phyloP scores from a whole-genome alignment of 2,888 invertebrate species.

The Hipparchia semele region DNA sequence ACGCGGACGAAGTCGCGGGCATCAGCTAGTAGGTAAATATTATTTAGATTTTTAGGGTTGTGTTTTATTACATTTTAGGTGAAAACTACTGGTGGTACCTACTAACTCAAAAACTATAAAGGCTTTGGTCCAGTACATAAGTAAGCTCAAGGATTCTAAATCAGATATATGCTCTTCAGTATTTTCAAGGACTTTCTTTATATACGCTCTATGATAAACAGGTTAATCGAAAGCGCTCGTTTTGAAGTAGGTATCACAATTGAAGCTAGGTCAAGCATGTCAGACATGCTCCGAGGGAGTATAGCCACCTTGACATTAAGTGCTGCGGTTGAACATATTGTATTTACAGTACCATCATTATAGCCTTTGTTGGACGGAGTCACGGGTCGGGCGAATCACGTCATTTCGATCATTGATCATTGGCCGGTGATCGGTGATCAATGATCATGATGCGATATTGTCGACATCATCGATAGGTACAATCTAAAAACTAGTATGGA shows the following conservation, averaged over 20 bases:
- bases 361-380: constrained; percentile 38
- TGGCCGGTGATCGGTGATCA: neutral
- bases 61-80: too few species aligned
- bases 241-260: constrained; percentile 23
- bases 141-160: too few species aligned
- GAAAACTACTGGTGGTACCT: too few species aligned
- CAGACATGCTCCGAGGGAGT: constrained; percentile 20
- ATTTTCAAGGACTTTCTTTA: too few species aligned
- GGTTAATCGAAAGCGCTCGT: neutral
- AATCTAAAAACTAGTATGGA: neutral
- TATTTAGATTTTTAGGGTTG: too few species aligned
- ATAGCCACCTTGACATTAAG: constrained; percentile 46
- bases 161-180: too few species aligned
- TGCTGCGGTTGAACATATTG: constrained; percentile 40
- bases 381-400: constrained; percentile 23
- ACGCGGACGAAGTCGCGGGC: too few species aligned
- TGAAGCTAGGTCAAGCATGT: constrained; percentile 45
- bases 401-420: constrained; percentile 6
- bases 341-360: constrained; percentile 40
- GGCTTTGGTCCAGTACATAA: too few species aligned
- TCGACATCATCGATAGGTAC: neutral
- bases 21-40: too few species aligned
- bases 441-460: neutral
- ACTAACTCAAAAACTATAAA: too few species aligned
- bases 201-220: neutral